Base-by-base conservation (phyloP, 2,888 invertebrate genomes). In the Drosophila anomelani region DNA sequence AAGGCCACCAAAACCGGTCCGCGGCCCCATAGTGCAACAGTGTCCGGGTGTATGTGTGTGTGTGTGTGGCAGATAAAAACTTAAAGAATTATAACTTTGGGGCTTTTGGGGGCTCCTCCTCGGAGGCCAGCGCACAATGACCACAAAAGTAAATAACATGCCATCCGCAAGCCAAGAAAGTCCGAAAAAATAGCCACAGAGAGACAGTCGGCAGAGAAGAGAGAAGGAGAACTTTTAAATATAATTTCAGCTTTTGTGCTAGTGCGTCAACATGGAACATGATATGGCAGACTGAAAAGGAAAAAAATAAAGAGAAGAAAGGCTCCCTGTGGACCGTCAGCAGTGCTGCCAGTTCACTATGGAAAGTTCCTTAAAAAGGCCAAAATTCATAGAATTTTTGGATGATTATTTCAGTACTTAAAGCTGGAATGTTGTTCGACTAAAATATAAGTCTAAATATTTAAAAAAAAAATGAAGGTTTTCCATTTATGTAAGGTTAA, bases 41-140 rank as follows among this genome's bases (percentile, higher is more conserved):
- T 44, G 2, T 26, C 9, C 15, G n/a, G 13, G n/a, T 46, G 8
- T 15, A 23, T 39, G 4, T 34, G 39, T 51, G 67, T 39, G 9
- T 57, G 66, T 76, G 47, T 62, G 71, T 17, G 71, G 46, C 57
- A 81, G 87, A 85, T 88, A 85, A 88, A 72, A 85, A 85, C 87
- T 85, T 88, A 77, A 88, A 85, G 88, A 85, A 85, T 85, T 85
- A 85, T 85, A 85, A 88, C 84, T 88, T 85, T 88, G 79, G 84
- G 84, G 87, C 88, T 72, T 80, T 80, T 67, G 72, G 75, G 72
- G 55, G 77, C 56, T 53, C 34, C 56, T 53, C 34, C 77, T 64
- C 75, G 57, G 69, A 75, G 56, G 73, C 64, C 53, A 63, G 61
- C 63, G 75, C 68, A 88, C 84, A 86, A 86, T 88, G 88, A 85